Evolutionary conservation across 2,113 vertebrate genomes (phyloP), one percentile per base, ranked within the genome.

Genomic region (Saimiri boliviensis): DNA sequence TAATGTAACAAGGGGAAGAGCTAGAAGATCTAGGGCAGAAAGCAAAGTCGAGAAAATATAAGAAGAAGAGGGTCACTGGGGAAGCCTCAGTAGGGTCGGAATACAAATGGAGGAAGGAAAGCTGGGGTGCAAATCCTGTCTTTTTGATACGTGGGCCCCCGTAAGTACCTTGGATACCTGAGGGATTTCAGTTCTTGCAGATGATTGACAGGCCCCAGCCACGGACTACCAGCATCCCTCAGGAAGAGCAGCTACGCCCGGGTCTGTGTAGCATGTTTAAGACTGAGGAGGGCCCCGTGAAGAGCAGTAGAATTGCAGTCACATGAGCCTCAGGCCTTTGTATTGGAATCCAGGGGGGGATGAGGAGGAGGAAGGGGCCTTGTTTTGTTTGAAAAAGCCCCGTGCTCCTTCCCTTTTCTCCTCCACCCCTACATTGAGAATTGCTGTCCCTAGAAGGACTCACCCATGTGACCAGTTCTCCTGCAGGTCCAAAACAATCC

Each of bases 1-100:
- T 97, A 94, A 95, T 96, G 73, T 79, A 96, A 56, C 52, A 45
- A 89, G 42, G 40, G 47, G 87, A 94, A 96, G 47, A 93, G 73
- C 71, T 81, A 49, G 45, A 85, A 86, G 68, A 95, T 94, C 32
- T 74, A 86, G 93, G 81, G 21, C 93, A 96, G 84, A 86, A 30
- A 84, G 66, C 95, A 91, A 93, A 97, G 91, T 5, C 0, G 49
- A 94, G 93, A 81, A 97, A 82, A 92, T 12, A 21, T 11, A 73
- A 37, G 30, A 77, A 92, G 83, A 86, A 95, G 81, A 80, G 60
- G 27, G 91, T 93, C 95, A 54, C 73, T 88, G 3, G 74, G 94
- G 89, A 94, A 89, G 54, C 30, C 20, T 21, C 60, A 47, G 32
- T 58, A 68, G 77, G 35, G 17, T 52, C 21, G 42, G 95, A 88